Conservation (phyloP, 2,888 invertebrate species). For the Tipula lateralis region DNA sequence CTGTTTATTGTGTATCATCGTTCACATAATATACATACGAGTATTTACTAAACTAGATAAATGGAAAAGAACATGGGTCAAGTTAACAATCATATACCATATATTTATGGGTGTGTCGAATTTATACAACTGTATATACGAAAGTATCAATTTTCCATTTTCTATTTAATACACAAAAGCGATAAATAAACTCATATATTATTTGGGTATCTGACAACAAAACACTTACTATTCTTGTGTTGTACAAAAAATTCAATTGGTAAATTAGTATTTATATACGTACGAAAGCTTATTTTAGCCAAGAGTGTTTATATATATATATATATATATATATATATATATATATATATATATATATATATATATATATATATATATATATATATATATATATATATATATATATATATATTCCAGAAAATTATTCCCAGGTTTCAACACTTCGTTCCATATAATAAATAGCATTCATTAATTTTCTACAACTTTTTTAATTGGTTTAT, state of each 20-base stretch:
- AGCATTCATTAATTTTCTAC: background rate
- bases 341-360: no score
- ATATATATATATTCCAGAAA: background rate
- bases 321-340: no score
- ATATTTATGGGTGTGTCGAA: background rate
- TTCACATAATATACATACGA: background rate
- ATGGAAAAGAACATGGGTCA: background rate
- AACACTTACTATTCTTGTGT: background rate
- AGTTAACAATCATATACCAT: background rate
- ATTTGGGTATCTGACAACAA: background rate
- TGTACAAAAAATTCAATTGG: background rate
- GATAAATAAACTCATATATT: background rate
- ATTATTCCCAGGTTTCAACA: background rate
- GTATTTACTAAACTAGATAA: background rate
- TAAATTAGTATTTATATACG: no score
- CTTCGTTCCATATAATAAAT: background rate
- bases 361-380: no score
- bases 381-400: no score
- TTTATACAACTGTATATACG: background rate
- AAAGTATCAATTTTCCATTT: background rate
- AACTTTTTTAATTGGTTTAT: slow-evolving; percentile 19
- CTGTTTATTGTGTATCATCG: background rate
- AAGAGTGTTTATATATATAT: no score
- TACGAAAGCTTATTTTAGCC: background rate
- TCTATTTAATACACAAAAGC: background rate